A percentile compares a stretch with the other conserved stretches of the same genome.
Evolutionary conservation across 2,888 invertebrate genomes (phyloP).

Genomic region (Napeogenes sylphis): DNA sequence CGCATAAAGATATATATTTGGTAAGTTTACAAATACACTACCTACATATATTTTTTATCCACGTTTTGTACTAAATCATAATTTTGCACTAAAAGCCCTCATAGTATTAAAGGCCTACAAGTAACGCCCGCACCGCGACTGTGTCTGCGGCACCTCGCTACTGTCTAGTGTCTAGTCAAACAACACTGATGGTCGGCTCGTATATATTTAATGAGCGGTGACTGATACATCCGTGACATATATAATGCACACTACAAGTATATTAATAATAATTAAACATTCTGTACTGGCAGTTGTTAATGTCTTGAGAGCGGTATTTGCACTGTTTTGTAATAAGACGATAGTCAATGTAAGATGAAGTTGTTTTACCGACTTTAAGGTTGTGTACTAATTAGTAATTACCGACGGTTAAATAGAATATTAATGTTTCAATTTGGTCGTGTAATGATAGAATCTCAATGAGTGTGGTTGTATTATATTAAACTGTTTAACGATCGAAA

Average conservation of each 20-base stretch:
- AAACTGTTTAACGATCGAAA: too few relatives aligned
- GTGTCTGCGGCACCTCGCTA: constrained; percentile 63
- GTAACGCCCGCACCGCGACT: constrained; percentile 57
- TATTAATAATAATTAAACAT: constrained; percentile 27
- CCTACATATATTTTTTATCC: constrained; percentile 1
- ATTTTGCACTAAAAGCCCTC: constrained; percentile 50
- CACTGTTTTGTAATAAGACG: constrained; percentile 52
- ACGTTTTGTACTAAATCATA: constrained; percentile 14
- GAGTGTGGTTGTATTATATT: too few relatives aligned
- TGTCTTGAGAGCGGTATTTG: constrained; percentile 35
- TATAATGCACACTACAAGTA: constrained; percentile 29
- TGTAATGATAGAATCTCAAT: constrained; percentile 11
- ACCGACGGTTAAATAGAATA: constrained; percentile 28
- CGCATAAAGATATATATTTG: not conserved
- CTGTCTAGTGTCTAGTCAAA: constrained; percentile 77
- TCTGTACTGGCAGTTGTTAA: constrained; percentile 18
- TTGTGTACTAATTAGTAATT: constrained; percentile 62
- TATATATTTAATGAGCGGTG: constrained; percentile 47
- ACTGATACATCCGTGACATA: constrained; percentile 33
- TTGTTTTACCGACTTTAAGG: constrained; percentile 59
- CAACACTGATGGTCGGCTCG: constrained; percentile 64
- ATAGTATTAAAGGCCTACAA: constrained; percentile 54
- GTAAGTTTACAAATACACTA: not conserved
- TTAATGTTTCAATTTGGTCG: constrained; percentile 1
- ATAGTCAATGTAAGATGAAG: constrained; percentile 52